These are phyloP conservation scores for Syndactyla subalaris DNA, from an alignment of 2,797 vertebrate genomes.

Conservation along the genomic window DNA sequence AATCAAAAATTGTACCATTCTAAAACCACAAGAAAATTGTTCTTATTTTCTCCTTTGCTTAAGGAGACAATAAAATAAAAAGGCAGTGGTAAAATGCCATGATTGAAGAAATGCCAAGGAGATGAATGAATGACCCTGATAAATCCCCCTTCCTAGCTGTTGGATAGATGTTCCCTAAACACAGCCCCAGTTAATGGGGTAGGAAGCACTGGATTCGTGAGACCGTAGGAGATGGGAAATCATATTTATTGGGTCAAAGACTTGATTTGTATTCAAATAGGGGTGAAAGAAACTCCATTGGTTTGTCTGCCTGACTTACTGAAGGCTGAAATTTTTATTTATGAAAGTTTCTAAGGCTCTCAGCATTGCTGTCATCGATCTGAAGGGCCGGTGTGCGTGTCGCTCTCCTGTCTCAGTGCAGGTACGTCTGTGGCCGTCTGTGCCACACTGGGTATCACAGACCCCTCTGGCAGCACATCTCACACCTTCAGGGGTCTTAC, in stretches of 20 bases:
- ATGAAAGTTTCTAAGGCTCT: not conserved
- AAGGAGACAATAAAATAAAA: not conserved
- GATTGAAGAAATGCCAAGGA: not conserved
- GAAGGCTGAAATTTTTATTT: not conserved
- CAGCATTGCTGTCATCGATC: not conserved
- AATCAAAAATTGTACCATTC: not conserved
- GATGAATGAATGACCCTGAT: not conserved
- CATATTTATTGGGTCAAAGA: not conserved
- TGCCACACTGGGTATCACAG: not conserved
- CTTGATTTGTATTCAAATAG: slow-evolving; percentile 25
- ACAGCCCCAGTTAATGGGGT: not conserved
- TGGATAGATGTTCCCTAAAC: not conserved
- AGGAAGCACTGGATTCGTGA: not conserved
- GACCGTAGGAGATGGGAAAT: not conserved
- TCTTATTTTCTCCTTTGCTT: not conserved
- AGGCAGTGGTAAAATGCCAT: not conserved
- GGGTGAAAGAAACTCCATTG: not conserved
- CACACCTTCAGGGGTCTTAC: not conserved
- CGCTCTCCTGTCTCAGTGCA: not conserved
- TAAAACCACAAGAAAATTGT: not conserved
- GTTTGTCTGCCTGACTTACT: not conserved
- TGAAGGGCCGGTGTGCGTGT: rapidly evolving
- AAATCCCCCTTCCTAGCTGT: not conserved
- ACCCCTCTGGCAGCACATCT: not conserved
- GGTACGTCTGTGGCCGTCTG: not conserved